These are phyloP conservation scores for Portunus trituberculatus DNA, from an alignment of 1,140 invertebrate genomes.

Conservation along the genomic window DNA sequence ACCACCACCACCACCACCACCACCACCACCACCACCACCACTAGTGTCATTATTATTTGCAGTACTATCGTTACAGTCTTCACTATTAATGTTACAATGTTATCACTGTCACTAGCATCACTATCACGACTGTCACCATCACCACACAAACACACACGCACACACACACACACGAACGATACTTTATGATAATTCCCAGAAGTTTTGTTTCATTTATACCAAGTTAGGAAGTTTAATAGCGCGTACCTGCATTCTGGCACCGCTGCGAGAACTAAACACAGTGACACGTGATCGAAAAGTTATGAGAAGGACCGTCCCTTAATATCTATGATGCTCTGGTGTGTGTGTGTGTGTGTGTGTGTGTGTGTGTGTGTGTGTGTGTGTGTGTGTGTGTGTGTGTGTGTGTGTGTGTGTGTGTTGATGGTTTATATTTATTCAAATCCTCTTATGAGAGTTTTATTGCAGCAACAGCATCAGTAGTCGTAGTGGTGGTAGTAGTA, in stretches of 20 bases:
- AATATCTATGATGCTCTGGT: not conserved
- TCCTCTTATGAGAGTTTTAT: too few relatives aligned
- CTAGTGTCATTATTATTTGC: not conserved
- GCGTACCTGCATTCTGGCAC: not conserved
- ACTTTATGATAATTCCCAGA: not conserved
- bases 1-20: not conserved
- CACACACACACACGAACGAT: not conserved
- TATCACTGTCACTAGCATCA: not conserved
- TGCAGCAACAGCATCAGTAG: too few relatives aligned
- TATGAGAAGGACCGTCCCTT: not conserved
- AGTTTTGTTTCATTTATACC: not conserved
- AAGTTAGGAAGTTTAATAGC: not conserved
- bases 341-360: constrained; percentile 9
- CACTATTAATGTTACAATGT: not conserved
- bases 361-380: constrained; percentile 20
- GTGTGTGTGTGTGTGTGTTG: too few relatives aligned
- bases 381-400: constrained; percentile 9
- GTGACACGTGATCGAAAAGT: not conserved
- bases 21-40: too few relatives aligned
- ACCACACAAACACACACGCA: not conserved
- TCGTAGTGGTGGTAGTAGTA: too few relatives aligned
- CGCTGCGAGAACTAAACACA: not conserved
- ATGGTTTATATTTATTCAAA: too few relatives aligned
- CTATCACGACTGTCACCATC: not conserved
- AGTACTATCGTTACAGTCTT: not conserved